Evolutionary conservation across 2,113 vertebrate species (phyloP).

Genomic region (Bungarus multicinctus): DNA sequence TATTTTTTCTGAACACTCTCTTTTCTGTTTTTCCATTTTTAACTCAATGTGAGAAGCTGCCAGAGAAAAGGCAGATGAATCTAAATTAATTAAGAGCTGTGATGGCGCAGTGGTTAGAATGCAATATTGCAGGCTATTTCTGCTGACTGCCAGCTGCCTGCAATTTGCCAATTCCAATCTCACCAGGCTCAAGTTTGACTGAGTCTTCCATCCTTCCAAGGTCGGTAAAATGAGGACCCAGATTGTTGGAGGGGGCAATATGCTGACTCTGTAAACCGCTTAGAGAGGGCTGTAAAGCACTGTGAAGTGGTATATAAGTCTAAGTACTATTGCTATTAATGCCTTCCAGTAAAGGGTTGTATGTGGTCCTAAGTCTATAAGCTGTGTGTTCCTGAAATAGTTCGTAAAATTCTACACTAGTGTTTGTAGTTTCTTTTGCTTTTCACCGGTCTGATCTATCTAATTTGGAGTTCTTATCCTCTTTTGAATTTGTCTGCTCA

Average conservation of each 20-base stretch:
- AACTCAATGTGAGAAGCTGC: background rate
- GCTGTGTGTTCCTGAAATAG: background rate
- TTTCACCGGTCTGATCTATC: background rate
- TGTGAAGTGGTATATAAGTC: too few relatives aligned
- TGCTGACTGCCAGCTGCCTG: too few relatives aligned
- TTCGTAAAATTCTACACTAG: background rate
- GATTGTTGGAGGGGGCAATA: too few relatives aligned
- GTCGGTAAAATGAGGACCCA: too few relatives aligned
- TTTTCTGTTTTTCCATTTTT: background rate
- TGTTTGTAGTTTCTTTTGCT: background rate
- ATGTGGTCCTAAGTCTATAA: background rate
- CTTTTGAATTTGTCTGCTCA: background rate
- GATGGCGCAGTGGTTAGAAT: too few relatives aligned
- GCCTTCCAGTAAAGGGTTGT: background rate
- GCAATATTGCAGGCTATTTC: too few relatives aligned
- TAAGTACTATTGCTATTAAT: background rate
- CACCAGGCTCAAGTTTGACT: too few relatives aligned
- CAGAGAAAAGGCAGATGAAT: background rate
- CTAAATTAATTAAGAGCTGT: background rate
- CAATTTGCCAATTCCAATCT: too few relatives aligned
- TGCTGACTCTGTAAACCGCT: too few relatives aligned
- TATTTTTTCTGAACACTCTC: background rate
- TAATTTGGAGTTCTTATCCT: background rate
- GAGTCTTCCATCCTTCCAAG: too few relatives aligned
- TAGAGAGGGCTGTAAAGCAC: too few relatives aligned